Evolutionary conservation across 53 echinoderm and acorn worm genomes (phyloP).

Genomic region (Arbacia lixula): DNA sequence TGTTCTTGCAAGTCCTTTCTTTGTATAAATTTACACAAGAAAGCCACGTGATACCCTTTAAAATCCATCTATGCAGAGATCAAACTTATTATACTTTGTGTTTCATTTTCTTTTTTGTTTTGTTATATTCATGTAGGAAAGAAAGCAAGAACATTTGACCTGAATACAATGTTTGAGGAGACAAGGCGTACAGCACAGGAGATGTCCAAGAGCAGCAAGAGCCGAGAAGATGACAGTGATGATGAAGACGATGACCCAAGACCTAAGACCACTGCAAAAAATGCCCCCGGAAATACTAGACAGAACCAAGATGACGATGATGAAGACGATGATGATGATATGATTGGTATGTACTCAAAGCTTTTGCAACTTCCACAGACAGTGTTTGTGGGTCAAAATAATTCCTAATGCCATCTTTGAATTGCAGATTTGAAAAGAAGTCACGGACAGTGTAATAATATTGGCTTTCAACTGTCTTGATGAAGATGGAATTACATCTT

Average conservation of each 20-base stretch:
- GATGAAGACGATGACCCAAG: constrained; percentile 19
- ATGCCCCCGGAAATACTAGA: too few species aligned
- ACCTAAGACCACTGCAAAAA: neutral
- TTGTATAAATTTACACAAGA: too few species aligned
- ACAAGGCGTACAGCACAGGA: constrained; percentile 85
- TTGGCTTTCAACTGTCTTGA: neutral
- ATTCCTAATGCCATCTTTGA: neutral
- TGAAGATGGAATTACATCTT: too few species aligned
- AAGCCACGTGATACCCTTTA: neutral
- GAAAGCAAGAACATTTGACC: constrained; percentile 90
- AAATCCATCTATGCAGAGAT: too few species aligned
- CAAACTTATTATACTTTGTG: too few species aligned
- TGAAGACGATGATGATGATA: constrained; percentile 72
- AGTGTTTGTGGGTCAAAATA: neutral
- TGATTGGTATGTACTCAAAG: constrained; percentile 71
- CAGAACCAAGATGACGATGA: constrained; percentile 34
- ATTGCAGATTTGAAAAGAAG: too few species aligned
- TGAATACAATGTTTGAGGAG: constrained; percentile 91
- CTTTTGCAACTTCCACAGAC: too few species aligned
- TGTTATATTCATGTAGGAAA: constrained; percentile 68
- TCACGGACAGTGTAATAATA: neutral
- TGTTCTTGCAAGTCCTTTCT: too few species aligned
- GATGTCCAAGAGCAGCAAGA: neutral
- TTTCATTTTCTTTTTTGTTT: too few species aligned
- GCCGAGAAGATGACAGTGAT: neutral